Evolutionary conservation across 2,888 invertebrate genomes (phyloP).

Genomic region (Slavum lentiscoides): DNA sequence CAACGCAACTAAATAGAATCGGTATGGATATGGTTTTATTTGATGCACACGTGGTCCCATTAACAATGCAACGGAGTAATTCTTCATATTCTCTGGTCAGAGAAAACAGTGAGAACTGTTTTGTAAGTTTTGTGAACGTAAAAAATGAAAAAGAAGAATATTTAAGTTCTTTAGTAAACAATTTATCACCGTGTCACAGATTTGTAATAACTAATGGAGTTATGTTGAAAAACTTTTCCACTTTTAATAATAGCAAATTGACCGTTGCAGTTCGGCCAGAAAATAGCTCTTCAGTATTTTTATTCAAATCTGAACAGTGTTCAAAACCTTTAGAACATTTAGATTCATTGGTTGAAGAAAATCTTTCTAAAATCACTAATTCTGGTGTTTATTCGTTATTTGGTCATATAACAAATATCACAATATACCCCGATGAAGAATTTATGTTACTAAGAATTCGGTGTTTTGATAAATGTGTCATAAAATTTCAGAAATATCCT

Average conservation of each 20-base stretch:
- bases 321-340: neutral
- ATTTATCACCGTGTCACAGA: slow-evolving; percentile 2
- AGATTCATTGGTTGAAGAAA: neutral
- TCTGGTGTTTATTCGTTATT: slow-evolving; percentile 22
- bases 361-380: slow-evolving; percentile 4
- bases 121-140: slow-evolving; percentile 8
- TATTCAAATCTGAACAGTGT: neutral
- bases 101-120: neutral
- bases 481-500: slow-evolving; percentile 24
- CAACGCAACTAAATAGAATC: neutral
- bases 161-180: slow-evolving; percentile 9
- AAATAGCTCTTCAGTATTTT: slow-evolving; percentile 3
- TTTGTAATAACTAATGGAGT: slow-evolving; percentile 5
- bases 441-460: slow-evolving; percentile 5
- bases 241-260: neutral
- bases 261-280: slow-evolving; percentile 6
- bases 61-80: neutral
- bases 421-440: slow-evolving; percentile 4
- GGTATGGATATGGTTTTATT: neutral
- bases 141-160: slow-evolving; percentile 14
- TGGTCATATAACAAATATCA: neutral
- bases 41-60: neutral
- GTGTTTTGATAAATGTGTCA: slow-evolving; percentile 1
- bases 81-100: neutral
- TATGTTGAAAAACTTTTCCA: neutral